Evolutionary conservation across 2,888 invertebrate genomes (phyloP).

Genomic region (Dasypogon diadema): DNA sequence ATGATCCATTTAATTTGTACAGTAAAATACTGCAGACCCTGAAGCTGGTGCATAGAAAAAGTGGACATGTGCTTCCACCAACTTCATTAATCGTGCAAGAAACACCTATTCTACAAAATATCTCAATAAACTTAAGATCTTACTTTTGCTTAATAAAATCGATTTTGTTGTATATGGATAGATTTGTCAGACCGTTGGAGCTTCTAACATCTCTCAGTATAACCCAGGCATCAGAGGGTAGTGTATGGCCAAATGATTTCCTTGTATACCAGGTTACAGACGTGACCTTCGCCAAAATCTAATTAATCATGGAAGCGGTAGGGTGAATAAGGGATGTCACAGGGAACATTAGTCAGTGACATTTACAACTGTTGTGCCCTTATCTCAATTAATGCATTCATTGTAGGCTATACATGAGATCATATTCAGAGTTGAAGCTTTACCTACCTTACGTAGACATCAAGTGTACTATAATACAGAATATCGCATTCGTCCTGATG

Average conservation of each 20-base stretch:
- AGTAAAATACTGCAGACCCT: no score
- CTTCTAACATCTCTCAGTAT: no score
- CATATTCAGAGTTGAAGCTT: conserved; percentile 13
- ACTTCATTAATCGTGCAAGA: no score
- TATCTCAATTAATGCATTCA: conserved; percentile 49
- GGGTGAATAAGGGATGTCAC: conserved; percentile 25
- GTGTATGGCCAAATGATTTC: neutral
- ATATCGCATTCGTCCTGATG: neutral
- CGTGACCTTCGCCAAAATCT: conserved; percentile 21
- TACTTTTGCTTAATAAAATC: no score
- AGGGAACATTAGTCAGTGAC: conserved; percentile 48
- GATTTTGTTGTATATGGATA: no score
- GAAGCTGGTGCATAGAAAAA: no score
- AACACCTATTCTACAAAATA: no score
- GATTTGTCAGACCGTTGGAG: no score
- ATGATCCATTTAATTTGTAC: no score
- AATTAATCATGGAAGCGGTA: conserved; percentile 38
- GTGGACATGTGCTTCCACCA: no score
- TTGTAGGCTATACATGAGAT: conserved; percentile 12
- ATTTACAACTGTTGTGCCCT: conserved; percentile 50
- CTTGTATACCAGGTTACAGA: neutral
- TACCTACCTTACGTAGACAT: neutral
- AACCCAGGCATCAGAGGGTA: no score
- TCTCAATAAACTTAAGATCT: no score
- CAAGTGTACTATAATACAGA: neutral